Evolutionary conservation across 2,113 vertebrate species (phyloP).

Genomic region (Etheostoma spectabile): DNA sequence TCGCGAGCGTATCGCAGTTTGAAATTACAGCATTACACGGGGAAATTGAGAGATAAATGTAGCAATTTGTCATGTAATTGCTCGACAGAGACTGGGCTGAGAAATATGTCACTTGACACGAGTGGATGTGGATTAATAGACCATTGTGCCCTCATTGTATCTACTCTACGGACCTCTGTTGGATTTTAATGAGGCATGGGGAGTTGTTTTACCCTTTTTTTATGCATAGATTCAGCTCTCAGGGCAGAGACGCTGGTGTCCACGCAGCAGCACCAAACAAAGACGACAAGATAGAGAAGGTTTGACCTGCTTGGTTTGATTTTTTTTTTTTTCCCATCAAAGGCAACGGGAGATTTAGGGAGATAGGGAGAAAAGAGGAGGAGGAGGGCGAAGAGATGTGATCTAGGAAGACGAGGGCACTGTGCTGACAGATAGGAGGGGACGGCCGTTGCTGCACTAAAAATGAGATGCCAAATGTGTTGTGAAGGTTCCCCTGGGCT

Average conservation of each 20-base stretch:
- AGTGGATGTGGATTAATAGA: slow-evolving; percentile 77
- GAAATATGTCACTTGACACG: slow-evolving; percentile 68
- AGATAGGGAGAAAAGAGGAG: slow-evolving; percentile 43
- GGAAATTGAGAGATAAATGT: slow-evolving; percentile 73
- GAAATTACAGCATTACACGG: slow-evolving; percentile 43
- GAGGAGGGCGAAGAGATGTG: slow-evolving; percentile 71
- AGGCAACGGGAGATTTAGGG: slow-evolving; percentile 46
- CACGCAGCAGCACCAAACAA: slow-evolving; percentile 33
- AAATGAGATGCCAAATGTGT: slow-evolving; percentile 82
- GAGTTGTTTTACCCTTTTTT: slow-evolving; percentile 4
- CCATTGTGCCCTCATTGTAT: slow-evolving; percentile 63
- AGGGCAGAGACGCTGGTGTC: slow-evolving; percentile 26
- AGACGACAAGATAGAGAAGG: slow-evolving; percentile 35
- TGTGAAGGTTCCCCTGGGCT: slow-evolving; percentile 85
- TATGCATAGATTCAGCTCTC: slow-evolving; percentile 47
- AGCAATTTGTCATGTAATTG: slow-evolving; percentile 76
- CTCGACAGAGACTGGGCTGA: slow-evolving; percentile 44
- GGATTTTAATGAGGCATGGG: slow-evolving; percentile 74
- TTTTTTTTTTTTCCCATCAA: slow-evolving; percentile 13
- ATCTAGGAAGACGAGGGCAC: slow-evolving; percentile 78
- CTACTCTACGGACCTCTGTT: slow-evolving; percentile 56
- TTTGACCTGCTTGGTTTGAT: slow-evolving; percentile 28
- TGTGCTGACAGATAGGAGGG: slow-evolving; percentile 80
- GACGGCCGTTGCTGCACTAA: slow-evolving; percentile 80
- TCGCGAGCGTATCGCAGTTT: slow-evolving; percentile 26